phyloP scores from a whole-genome alignment of 1,140 invertebrate genomes.

The Drosophila willistoni region DNA sequence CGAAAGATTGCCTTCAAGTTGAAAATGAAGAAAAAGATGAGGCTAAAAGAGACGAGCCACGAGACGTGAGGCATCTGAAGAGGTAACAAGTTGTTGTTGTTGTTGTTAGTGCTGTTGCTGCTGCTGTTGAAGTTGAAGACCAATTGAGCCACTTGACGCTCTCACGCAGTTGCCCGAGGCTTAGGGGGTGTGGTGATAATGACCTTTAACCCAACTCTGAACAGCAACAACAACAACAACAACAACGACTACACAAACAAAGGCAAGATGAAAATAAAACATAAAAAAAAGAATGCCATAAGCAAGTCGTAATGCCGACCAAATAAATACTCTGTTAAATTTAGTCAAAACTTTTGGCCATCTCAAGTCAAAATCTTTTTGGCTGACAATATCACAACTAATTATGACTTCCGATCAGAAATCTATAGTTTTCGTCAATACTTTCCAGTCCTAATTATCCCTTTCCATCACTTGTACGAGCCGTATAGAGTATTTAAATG shows the following conservation, averaged over 20 bases:
- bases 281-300: conserved; percentile 21
- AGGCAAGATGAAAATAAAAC: conserved; percentile 15
- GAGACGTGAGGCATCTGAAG: conserved; percentile 24
- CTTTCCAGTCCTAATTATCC: no score
- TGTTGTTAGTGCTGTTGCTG: conserved; percentile 16
- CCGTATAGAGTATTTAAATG: background rate
- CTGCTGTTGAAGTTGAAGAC: conserved; percentile 35
- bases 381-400: no score
- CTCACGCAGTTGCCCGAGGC: conserved; percentile 48
- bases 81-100: conserved; percentile 7
- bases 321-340: background rate
- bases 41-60: conserved; percentile 15
- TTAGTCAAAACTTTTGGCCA: no score
- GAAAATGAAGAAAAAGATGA: conserved; percentile 47
- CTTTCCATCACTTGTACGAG: no score
- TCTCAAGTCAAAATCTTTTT: no score
- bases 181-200: conserved; percentile 56
- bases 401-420: no score
- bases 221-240: background rate
- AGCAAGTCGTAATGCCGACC: background rate
- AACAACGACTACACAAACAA: background rate
- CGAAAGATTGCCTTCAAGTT: conserved; percentile 61
- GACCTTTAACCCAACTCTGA: conserved; percentile 67
- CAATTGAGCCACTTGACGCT: conserved; percentile 77
- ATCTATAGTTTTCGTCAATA: no score